Conservation (phyloP, 2,797 vertebrate genomes). For the Morus bassanus region DNA sequence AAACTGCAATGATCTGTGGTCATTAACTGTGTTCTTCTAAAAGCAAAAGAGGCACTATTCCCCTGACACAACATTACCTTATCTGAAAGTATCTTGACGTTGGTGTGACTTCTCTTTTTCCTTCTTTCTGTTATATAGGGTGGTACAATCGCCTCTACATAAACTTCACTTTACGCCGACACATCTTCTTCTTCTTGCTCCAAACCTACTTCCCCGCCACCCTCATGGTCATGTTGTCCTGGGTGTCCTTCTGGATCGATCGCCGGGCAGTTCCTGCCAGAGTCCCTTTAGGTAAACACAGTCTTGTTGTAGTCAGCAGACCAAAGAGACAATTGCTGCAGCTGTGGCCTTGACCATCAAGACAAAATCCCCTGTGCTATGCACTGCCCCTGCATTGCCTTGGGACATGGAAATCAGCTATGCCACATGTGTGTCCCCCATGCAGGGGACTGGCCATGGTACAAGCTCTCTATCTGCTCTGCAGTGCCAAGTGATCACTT, state of each 20-base stretch:
- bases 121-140: slow-evolving; percentile 64
- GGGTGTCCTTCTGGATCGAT: slow-evolving; percentile 98
- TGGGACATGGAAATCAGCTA: neutral
- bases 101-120: neutral
- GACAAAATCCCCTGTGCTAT: neutral
- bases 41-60: neutral
- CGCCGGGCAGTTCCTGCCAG: slow-evolving; percentile 90
- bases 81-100: neutral
- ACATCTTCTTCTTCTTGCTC: slow-evolving; percentile 97
- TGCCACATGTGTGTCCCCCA: rapidly evolving
- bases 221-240: slow-evolving; percentile 95
- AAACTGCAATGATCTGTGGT: neutral
- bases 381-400: rapidly evolving
- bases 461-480: neutral
- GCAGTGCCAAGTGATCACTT: neutral
- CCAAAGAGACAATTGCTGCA: neutral
- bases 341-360: neutral
- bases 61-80: neutral
- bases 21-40: neutral
- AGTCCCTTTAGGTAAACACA: slow-evolving; percentile 85
- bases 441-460: neutral
- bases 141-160: slow-evolving; percentile 97
- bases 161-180: slow-evolving; percentile 90
- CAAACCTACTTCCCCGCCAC: slow-evolving; percentile 95
- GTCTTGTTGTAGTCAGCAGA: neutral